phyloP scores from a whole-genome alignment of 2,113 vertebrate species.

The Oryzias curvinotus region DNA sequence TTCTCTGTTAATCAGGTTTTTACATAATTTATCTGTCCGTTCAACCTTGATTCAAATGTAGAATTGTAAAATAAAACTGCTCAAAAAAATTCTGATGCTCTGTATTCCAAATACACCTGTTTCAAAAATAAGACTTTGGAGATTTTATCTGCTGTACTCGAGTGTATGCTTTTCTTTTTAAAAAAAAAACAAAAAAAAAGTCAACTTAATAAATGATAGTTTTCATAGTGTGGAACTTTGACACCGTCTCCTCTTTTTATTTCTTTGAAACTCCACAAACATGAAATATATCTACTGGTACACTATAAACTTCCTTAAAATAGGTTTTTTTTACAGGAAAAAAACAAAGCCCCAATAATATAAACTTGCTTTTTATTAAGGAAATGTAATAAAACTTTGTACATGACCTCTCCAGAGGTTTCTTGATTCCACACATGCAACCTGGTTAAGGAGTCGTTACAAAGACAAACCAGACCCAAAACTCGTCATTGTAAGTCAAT shows the following conservation, averaged over 20 bases:
- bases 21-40: constrained; percentile 83
- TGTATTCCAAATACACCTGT: constrained; percentile 88
- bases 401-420: constrained; percentile 88
- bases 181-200: constrained; percentile 14
- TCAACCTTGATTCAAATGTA: constrained; percentile 61
- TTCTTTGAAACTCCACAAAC: not conserved
- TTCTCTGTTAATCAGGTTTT: constrained; percentile 82
- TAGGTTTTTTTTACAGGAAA: not conserved
- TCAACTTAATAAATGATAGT: constrained; percentile 93
- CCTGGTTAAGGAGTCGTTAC: constrained; percentile 87
- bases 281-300: too few relatives aligned
- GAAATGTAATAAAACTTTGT: constrained; percentile 99
- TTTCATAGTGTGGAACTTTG: constrained; percentile 92
- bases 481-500: constrained; percentile 70
- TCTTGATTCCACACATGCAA: constrained; percentile 90
- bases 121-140: constrained; percentile 88
- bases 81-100: constrained; percentile 81
- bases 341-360: constrained; percentile 38
- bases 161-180: constrained; percentile 91
- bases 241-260: constrained; percentile 33
- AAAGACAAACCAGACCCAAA: constrained; percentile 60
- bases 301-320: not conserved
- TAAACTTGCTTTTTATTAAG: constrained; percentile 97
- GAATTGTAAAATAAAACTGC: constrained; percentile 77
- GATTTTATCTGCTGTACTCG: constrained; percentile 98